These are phyloP conservation scores for Mythimna impura DNA, from an alignment of 2,888 invertebrate species.

Conservation along the genomic window DNA sequence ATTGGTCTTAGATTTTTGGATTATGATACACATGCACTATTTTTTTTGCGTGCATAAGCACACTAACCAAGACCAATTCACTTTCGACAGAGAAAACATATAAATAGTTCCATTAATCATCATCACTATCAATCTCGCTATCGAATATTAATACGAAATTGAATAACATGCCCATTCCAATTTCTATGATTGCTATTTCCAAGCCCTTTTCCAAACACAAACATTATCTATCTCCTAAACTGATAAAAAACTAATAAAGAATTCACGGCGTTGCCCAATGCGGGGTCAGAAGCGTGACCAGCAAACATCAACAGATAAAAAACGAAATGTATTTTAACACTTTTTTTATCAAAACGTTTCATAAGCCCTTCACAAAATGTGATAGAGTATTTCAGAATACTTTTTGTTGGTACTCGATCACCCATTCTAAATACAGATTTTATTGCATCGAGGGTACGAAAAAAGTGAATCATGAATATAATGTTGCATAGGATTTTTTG, in stretches of 20 bases:
- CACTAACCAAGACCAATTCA: too few relatives aligned
- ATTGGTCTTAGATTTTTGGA: too few relatives aligned
- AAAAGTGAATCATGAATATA: slow-evolving; percentile 28
- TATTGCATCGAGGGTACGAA: slow-evolving; percentile 6
- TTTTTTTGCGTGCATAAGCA: too few relatives aligned
- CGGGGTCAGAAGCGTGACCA: slow-evolving; percentile 57
- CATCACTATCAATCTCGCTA: too few relatives aligned
- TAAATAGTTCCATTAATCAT: too few relatives aligned
- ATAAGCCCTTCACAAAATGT: slow-evolving; percentile 43
- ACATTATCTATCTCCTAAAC: slow-evolving; percentile 24
- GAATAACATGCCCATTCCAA: too few relatives aligned
- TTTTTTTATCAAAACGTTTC: slow-evolving; percentile 49
- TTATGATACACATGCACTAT: too few relatives aligned
- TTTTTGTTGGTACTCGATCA: slow-evolving; percentile 42
- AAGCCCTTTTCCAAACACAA: slow-evolving; percentile 16
- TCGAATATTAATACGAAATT: too few relatives aligned
- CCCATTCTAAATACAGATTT: slow-evolving; percentile 32
- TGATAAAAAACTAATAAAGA: slow-evolving; percentile 54
- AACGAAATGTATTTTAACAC: slow-evolving; percentile 35
- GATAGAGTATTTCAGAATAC: slow-evolving; percentile 43
- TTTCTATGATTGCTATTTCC: not conserved
- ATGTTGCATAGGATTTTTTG: slow-evolving; percentile 22
- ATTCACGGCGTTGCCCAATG: slow-evolving; percentile 42
- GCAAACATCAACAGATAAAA: slow-evolving; percentile 41
- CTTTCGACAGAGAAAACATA: too few relatives aligned